These are phyloP conservation scores for Babyrousa celebensis DNA, from an alignment of 2,797 vertebrate genomes.

Conservation along the genomic window DNA sequence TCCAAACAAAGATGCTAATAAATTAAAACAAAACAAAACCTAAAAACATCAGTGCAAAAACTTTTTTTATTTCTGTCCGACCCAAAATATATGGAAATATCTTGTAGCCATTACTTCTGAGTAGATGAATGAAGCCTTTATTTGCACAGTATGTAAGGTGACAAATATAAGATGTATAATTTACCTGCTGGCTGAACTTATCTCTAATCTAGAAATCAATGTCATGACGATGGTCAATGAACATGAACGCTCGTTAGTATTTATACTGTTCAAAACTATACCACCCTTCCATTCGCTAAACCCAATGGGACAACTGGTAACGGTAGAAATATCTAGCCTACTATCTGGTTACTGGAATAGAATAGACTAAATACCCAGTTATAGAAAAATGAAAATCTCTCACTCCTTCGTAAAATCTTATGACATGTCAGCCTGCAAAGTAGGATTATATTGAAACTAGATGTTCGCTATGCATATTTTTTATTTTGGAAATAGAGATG, in stretches of 20 bases:
- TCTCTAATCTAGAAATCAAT: not conserved
- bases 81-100: not conserved
- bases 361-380: not conserved
- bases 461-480: not conserved
- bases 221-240: not conserved
- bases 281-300: not conserved
- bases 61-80: not conserved
- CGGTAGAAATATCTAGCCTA: not conserved
- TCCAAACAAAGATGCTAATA: not conserved
- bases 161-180: not conserved
- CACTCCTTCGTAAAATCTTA: not conserved
- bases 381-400: slow-evolving; percentile 10
- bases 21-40: not conserved
- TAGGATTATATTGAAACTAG: not conserved
- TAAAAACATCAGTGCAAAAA: not conserved
- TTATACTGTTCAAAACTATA: not conserved
- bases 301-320: not conserved
- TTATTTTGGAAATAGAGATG: not conserved
- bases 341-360: not conserved
- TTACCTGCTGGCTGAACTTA: not conserved
- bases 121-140: not conserved
- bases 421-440: not conserved
- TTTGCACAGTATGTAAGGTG: not conserved
- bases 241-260: not conserved
- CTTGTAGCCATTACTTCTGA: not conserved